Evolutionary conservation across 2,888 invertebrate genomes (phyloP), one percentile per base, ranked within the genome.

Genomic region (Formica aserva): DNA sequence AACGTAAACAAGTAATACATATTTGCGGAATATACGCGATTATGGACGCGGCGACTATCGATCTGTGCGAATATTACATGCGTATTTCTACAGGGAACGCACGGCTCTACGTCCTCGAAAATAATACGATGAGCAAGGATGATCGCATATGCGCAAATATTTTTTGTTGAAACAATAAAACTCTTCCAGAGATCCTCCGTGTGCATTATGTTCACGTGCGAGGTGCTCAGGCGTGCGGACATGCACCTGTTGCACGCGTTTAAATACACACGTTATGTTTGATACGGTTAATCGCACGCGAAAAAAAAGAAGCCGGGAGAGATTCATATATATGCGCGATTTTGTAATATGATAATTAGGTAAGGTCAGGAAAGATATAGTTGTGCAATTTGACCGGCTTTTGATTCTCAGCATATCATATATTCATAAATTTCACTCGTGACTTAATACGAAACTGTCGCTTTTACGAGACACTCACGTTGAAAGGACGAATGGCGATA

Each of bases 71-170:
- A 35, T 26, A 26, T 48, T 45, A 26, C 63, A 62, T 13, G n/a
- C 48, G n/a, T 52, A 8, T 69, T 69, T 71, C n/a, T 8, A 26
- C 45, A 52, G n/a, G 65, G 66, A 65, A 63, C 41, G 13, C 26
- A 18, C 35, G 13, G 11, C 45, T 71, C 13, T 3, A 18, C 15
- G 76, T 77, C 72, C 72, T 77, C 76, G 76, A 69, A 71, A 76
- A 41, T 18, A 41, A 66, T 48, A 26, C 38, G 55, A 77, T 35
- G 22, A 29, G n/a, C 41, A 35, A 55, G 77, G n/a, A 69, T 77
- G 76, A 77, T 72, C 38, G n/a, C 38, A 77, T 55, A 55, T 55
- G n/a, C 26, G 76, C 29, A 77, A 77, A 77, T 55, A 38, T 75
- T 77, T 52, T 77, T 77, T 29, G 29, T n/a, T 32, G 26, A n/a